These are phyloP conservation scores for Chiroxiphia lanceolata DNA, from an alignment of 2,797 vertebrate species.

Conservation along the genomic window DNA sequence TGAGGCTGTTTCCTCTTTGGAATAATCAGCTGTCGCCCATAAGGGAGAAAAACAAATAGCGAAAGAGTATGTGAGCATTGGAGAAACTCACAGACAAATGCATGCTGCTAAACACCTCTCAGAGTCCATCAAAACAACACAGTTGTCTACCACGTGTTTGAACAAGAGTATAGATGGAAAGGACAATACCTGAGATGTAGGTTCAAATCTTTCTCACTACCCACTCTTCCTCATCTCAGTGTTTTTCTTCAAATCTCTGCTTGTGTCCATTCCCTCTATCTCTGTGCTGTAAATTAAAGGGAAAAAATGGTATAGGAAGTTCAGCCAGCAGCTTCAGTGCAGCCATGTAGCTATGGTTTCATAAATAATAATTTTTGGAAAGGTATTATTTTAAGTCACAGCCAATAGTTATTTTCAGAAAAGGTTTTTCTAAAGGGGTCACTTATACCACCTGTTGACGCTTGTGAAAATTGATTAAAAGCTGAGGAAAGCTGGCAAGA, in stretches of 20 bases:
- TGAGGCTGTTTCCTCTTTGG: neutral
- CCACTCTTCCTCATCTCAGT: neutral
- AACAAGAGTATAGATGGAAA: neutral
- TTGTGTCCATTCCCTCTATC: neutral
- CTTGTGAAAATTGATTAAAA: neutral
- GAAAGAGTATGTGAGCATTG: neutral
- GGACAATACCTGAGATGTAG: neutral
- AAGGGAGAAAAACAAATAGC: constrained; percentile 1
- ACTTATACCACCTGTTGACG: neutral
- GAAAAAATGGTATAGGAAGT: neutral
- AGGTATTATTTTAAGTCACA: neutral
- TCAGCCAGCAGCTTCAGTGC: neutral
- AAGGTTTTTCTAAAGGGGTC: neutral
- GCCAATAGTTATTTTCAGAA: neutral
- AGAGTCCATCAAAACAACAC: neutral
- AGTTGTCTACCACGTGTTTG: neutral
- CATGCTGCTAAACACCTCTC: neutral
- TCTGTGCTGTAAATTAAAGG: neutral
- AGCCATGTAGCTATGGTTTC: neutral
- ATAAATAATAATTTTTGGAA: neutral
- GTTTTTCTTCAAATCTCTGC: neutral
- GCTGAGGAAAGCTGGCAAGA: neutral
- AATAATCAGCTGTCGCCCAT: neutral
- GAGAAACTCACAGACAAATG: neutral
- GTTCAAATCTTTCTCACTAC: neutral